Evolutionary conservation across 2,113 vertebrate species (phyloP).

Genomic region (Triplophysa tibetana): DNA sequence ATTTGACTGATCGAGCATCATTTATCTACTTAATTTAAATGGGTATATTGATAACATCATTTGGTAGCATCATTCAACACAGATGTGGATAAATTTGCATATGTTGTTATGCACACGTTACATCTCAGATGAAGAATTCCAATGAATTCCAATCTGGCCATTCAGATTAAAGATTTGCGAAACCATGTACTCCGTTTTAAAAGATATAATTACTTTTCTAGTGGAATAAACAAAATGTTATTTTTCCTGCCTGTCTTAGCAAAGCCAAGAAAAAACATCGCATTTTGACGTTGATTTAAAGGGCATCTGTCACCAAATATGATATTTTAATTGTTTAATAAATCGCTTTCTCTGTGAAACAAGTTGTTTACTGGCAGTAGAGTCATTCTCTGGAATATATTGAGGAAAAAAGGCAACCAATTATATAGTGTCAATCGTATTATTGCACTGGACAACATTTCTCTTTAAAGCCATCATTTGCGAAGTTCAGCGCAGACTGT

Average conservation of each 20-base stretch:
- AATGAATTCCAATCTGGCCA: not conserved
- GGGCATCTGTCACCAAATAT: not conserved
- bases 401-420: not conserved
- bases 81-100: too few relatives aligned
- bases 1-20: too few relatives aligned
- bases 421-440: conserved; percentile 11
- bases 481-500: conserved; percentile 5
- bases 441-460: conserved; percentile 32
- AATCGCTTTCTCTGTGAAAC: conserved; percentile 12
- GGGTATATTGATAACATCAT: too few relatives aligned
- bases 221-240: not conserved
- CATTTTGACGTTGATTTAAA: conserved; percentile 3
- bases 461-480: conserved; percentile 11
- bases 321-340: not conserved
- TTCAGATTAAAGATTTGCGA: not conserved
- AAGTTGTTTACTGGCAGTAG: not conserved
- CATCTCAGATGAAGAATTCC: not conserved
- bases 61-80: too few relatives aligned
- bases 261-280: not conserved
- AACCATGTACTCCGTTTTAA: not conserved
- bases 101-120: not conserved
- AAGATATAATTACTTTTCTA: not conserved
- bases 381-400: conserved; percentile 18
- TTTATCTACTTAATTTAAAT: too few relatives aligned
- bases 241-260: not conserved